Evolutionary conservation across 1,140 invertebrate genomes (phyloP).

Genomic region (Conus betulinus): DNA sequence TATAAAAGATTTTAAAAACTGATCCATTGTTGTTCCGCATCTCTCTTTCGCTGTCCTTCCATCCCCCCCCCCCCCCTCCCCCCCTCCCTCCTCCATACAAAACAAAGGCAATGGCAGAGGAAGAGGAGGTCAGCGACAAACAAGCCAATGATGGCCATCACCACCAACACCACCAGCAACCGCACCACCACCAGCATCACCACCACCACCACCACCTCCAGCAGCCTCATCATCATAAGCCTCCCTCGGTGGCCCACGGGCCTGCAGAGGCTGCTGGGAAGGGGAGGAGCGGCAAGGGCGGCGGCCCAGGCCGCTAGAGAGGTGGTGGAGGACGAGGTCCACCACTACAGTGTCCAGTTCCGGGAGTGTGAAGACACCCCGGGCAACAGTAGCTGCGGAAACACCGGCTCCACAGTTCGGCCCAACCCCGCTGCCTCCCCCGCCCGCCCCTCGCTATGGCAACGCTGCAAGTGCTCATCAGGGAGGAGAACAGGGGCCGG

Average conservation of each 20-base stretch:
- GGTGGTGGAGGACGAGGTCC: background rate
- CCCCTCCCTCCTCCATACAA: no score
- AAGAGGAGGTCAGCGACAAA: background rate
- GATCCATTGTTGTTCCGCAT: no score
- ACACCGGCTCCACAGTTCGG: slow-evolving; percentile 4
- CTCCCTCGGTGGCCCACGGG: no score
- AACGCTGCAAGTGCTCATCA: background rate
- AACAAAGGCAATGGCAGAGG: background rate
- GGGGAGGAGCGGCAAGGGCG: no score
- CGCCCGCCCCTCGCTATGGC: background rate
- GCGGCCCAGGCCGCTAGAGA: no score
- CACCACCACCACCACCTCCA: background rate
- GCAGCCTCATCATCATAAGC: no score
- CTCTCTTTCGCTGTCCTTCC: background rate
- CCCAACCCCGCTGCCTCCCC: background rate
- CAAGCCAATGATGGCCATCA: background rate
- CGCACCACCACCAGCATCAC: background rate
- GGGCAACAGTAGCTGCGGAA: background rate
- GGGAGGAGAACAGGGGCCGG: background rate
- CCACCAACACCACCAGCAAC: background rate
- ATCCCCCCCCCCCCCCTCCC: no score
- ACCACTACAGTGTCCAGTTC: slow-evolving; percentile 10
- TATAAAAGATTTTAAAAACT: no score
- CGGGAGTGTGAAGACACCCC: background rate
- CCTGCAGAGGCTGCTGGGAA: no score